Conservation (phyloP, 64 coral and sea anemone genomes). For the Montipora efflorescens region DNA sequence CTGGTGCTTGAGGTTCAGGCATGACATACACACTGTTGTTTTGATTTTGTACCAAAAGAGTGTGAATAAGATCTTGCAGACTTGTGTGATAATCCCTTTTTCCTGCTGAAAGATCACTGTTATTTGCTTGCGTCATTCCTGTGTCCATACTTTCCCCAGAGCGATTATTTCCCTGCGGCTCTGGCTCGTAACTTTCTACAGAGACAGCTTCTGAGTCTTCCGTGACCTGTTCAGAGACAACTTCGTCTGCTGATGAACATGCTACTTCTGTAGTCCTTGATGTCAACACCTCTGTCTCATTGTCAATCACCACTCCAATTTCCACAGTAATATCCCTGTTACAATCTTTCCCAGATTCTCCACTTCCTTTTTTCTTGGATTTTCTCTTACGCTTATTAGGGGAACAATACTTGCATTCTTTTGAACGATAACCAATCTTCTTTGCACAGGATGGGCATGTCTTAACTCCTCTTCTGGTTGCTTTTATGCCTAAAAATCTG, state of each 20-base stretch:
- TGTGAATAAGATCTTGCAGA: conserved; percentile 86
- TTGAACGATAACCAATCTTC: conserved; percentile 92
- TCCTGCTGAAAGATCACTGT: neutral
- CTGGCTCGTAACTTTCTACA: neutral
- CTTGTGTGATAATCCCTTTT: conserved; percentile 25
- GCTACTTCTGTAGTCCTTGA: conserved; percentile 16
- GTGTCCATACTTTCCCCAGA: neutral
- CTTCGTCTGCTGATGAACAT: neutral
- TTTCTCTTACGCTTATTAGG: conserved; percentile 59
- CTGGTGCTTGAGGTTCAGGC: neutral
- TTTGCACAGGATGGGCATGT: conserved; percentile 92
- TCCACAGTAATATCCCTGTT: conserved; percentile 36
- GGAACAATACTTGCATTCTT: conserved; percentile 91
- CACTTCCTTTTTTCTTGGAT: conserved; percentile 28
- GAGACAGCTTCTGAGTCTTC: neutral
- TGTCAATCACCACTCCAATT: conserved; percentile 52
- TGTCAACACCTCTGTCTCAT: conserved; percentile 66
- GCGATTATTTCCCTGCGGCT: neutral
- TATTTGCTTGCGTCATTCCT: neutral
- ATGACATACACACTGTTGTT: neutral
- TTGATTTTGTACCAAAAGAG: conserved; percentile 88
- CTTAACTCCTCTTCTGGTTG: conserved; percentile 93
- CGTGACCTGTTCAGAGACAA: neutral
- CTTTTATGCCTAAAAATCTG: conserved; percentile 91
- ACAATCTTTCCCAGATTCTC: conserved; percentile 52